Percentiles rank a stretch among this genome's conserved stretches.
These are phyloP conservation scores for Microtus oregoni DNA, from an alignment of 2,113 vertebrate species.

Conservation along the genomic window DNA sequence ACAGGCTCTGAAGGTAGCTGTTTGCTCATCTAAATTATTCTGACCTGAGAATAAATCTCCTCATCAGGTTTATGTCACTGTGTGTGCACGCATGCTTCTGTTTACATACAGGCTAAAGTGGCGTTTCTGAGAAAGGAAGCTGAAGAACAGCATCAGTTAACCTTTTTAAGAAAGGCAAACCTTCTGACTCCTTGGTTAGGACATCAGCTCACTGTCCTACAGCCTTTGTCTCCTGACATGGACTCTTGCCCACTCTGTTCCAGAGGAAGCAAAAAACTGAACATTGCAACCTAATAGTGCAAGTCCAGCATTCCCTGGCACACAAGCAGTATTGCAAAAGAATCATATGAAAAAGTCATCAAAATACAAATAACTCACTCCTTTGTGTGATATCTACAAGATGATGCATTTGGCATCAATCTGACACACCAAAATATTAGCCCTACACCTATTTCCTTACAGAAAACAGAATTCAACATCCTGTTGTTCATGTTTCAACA, in stretches of 20 bases:
- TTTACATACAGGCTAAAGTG: neutral
- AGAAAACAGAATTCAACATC: neutral
- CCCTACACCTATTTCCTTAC: neutral
- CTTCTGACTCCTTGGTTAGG: neutral
- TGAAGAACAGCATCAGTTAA: neutral
- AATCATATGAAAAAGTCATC: neutral
- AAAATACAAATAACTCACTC: neutral
- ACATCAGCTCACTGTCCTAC: neutral
- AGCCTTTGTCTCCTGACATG: neutral
- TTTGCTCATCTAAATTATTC: neutral
- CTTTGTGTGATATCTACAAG: neutral
- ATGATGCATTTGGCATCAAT: neutral
- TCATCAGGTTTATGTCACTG: neutral
- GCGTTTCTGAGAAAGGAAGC: neutral
- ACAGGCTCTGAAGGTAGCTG: neutral
- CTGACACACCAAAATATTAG: neutral
- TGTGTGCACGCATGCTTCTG: neutral
- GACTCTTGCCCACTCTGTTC: neutral
- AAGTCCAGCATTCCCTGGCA: neutral
- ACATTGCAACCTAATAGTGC: neutral
- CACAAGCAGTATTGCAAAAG: neutral
- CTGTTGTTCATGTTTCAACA: neutral
- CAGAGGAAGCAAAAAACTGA: neutral
- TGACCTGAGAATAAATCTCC: neutral
- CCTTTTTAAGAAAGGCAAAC: neutral